These are phyloP conservation scores for Mythimna loreyi DNA, from an alignment of 2,888 invertebrate species.

Conservation along the genomic window DNA sequence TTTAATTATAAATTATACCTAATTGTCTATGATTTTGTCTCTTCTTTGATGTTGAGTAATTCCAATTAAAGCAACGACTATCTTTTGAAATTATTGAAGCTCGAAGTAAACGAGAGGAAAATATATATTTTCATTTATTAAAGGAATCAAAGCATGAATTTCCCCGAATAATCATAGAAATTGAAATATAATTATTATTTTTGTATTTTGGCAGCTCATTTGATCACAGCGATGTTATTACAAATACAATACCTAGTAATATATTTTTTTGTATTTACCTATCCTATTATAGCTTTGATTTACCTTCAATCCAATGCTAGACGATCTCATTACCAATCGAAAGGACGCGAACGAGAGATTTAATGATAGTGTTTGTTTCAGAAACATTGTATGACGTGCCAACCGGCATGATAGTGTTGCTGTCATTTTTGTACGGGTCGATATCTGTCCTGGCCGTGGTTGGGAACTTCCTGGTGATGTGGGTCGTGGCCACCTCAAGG, in stretches of 20 bases:
- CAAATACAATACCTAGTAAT: slow-evolving; percentile 22
- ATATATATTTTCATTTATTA: not conserved
- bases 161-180: slow-evolving; percentile 1
- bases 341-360: slow-evolving; percentile 29
- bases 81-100: slow-evolving; percentile 17
- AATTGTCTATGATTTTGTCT: slow-evolving; percentile 31
- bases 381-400: slow-evolving; percentile 94
- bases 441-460: slow-evolving; percentile 95
- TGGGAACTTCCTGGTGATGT: slow-evolving; percentile 96
- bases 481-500: slow-evolving; percentile 94
- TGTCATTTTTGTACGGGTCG: slow-evolving; percentile 95
- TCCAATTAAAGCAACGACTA: slow-evolving; percentile 19
- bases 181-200: slow-evolving; percentile 12
- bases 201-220: slow-evolving; percentile 5
- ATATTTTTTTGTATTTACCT: slow-evolving; percentile 15
- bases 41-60: slow-evolving; percentile 34
- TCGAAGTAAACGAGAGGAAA: slow-evolving; percentile 17
- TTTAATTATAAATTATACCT: slow-evolving; percentile 16
- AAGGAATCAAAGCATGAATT: slow-evolving; percentile 10
- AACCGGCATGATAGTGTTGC: slow-evolving; percentile 93
- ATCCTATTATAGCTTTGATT: slow-evolving; percentile 16
- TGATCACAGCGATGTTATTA: slow-evolving; percentile 20
- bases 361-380: slow-evolving; percentile 76
- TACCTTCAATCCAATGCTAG: slow-evolving; percentile 24
- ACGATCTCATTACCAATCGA: slow-evolving; percentile 30